Conservation (phyloP, 1,140 invertebrate genomes). For the Cydia fagiglandana region DNA sequence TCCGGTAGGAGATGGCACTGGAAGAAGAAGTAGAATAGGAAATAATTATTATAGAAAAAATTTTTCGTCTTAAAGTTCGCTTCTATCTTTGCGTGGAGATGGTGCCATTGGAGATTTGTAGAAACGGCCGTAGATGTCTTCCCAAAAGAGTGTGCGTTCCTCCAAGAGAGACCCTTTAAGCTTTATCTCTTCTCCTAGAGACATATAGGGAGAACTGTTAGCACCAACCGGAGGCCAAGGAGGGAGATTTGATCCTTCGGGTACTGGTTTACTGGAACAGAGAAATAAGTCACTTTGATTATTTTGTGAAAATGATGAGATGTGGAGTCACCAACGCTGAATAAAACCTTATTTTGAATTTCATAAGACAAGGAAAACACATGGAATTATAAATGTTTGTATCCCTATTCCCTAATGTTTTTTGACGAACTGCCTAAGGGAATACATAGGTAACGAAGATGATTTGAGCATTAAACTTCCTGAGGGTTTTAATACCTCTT, state of each 20-base stretch:
- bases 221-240: slow-evolving; percentile 34
- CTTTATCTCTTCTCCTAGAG: slow-evolving; percentile 31
- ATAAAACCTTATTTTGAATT: background rate
- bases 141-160: slow-evolving; percentile 36
- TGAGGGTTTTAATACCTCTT: too few species aligned
- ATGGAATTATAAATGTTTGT: too few species aligned
- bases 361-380: too few species aligned
- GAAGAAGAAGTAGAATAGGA: too few species aligned
- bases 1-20: too few species aligned
- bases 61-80: background rate
- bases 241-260: slow-evolving; percentile 35
- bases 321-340: background rate
- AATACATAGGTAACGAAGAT: too few species aligned
- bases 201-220: slow-evolving; percentile 35
- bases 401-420: too few species aligned
- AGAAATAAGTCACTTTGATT: background rate
- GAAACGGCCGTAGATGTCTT: slow-evolving; percentile 36
- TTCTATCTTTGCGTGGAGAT: background rate
- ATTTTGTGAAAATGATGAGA: background rate
- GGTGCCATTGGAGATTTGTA: slow-evolving; percentile 34
- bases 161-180: slow-evolving; percentile 32
- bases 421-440: too few species aligned
- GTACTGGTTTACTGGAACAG: slow-evolving; percentile 28
- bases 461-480: too few species aligned
- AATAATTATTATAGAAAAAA: too few species aligned